A percentile compares a stretch with the other conserved stretches of the same genome.
These are phyloP conservation scores for Xenopus petersii DNA, from an alignment of 2,797 vertebrate species.

Conservation along the genomic window DNA sequence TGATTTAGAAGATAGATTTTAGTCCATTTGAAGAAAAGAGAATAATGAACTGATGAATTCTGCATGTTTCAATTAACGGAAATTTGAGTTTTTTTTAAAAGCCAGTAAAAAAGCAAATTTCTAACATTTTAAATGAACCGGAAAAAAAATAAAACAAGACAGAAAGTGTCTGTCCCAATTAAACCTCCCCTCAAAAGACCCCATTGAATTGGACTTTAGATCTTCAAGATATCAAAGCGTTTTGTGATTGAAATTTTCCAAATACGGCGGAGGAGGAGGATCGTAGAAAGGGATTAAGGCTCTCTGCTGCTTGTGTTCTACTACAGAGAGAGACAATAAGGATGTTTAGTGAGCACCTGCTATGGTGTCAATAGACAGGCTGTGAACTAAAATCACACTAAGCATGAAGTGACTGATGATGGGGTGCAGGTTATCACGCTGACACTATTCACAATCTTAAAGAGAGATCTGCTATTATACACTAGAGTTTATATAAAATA, in stretches of 20 bases:
- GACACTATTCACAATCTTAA: conserved; percentile 53
- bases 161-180: conserved; percentile 11
- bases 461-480: conserved; percentile 55
- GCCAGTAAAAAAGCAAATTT: too few relatives aligned
- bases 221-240: conserved; percentile 49
- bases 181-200: conserved; percentile 32
- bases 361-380: conserved; percentile 65
- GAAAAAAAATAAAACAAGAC: too few relatives aligned
- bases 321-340: conserved; percentile 57
- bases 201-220: conserved; percentile 35
- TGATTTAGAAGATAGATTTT: too few relatives aligned
- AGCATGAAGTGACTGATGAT: conserved; percentile 58
- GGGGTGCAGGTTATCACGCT: conserved; percentile 52
- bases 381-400: conserved; percentile 61
- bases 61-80: too few relatives aligned
- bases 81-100: too few relatives aligned
- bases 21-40: too few relatives aligned
- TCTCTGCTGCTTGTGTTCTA: conserved; percentile 39
- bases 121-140: too few relatives aligned
- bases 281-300: conserved; percentile 56
- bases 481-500: conserved; percentile 53
- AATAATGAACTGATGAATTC: too few relatives aligned
- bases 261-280: conserved; percentile 39
- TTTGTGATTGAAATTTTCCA: conserved; percentile 49
- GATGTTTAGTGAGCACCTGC: conserved; percentile 66